phyloP scores from a whole-genome alignment of 2,113 vertebrate genomes.

The Glaucomys volans region DNA sequence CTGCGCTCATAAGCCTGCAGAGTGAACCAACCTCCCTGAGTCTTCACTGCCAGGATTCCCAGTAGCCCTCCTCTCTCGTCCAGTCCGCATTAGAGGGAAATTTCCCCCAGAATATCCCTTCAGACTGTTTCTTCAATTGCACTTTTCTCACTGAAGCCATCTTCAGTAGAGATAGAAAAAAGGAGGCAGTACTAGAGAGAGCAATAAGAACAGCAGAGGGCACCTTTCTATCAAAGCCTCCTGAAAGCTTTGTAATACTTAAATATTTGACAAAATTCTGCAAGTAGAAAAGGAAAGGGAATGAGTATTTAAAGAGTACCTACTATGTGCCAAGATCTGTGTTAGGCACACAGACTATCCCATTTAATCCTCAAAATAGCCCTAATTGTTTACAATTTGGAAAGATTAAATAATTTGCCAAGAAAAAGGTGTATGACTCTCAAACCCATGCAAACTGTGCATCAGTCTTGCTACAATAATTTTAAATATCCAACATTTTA shows the following conservation, averaged over 20 bases:
- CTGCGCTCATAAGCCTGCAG: neutral
- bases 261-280: neutral
- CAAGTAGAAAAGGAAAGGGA: neutral
- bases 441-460: too few relatives aligned
- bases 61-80: neutral
- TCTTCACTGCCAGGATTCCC: neutral
- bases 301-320: neutral
- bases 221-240: neutral
- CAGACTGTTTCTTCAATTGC: neutral
- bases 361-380: neutral
- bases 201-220: neutral
- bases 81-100: too few relatives aligned
- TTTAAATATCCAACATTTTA: conserved; percentile 29
- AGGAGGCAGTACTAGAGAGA: neutral
- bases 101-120: too few relatives aligned
- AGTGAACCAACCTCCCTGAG: neutral
- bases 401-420: neutral
- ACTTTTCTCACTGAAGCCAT: neutral
- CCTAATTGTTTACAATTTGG: neutral
- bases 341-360: neutral
- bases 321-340: neutral
- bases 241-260: neutral
- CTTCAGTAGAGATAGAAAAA: neutral
- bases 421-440: neutral
- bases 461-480: neutral